A percentile compares a stretch with the other conserved stretches of the same genome.
These are phyloP conservation scores for Caenorhabditis sinica DNA, from an alignment of 2,888 invertebrate genomes.

Conservation along the genomic window DNA sequence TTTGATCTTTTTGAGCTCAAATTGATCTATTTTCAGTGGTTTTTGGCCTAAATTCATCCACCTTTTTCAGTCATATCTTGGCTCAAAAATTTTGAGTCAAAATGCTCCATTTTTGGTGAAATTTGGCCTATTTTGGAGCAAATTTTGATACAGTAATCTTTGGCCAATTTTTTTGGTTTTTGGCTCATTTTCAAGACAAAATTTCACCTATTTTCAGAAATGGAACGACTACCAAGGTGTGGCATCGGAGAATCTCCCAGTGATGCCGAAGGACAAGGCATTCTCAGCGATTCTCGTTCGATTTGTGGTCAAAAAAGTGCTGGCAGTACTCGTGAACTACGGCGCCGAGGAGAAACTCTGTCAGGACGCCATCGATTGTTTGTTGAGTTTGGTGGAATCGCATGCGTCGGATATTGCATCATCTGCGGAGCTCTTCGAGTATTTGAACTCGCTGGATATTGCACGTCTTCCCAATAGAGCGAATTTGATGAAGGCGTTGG, in stretches of 20 bases:
- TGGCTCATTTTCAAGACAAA: no score
- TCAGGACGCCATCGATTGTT: slow-evolving; percentile 83
- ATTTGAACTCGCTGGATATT: slow-evolving; percentile 64
- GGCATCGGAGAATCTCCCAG: slow-evolving; percentile 53
- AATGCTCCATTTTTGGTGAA: no score
- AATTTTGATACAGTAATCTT: no score
- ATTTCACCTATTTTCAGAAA: slow-evolving; percentile 60
- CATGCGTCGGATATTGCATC: slow-evolving; percentile 69
- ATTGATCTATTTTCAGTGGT: no score
- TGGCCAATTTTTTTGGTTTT: no score
- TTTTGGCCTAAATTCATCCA: no score
- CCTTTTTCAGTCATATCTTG: no score
- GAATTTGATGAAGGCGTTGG: slow-evolving; percentile 89
- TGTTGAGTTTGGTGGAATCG: slow-evolving; percentile 86
- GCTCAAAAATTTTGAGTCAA: no score
- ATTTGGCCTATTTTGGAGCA: no score
- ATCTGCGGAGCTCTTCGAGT: slow-evolving; percentile 67
- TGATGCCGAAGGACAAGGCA: slow-evolving; percentile 43
- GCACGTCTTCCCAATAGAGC: slow-evolving; percentile 84
- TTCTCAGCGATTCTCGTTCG: background rate
- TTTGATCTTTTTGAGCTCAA: no score
- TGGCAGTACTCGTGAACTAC: background rate
- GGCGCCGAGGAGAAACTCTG: slow-evolving; percentile 5
- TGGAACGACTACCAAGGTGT: slow-evolving; percentile 64
- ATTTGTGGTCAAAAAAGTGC: slow-evolving; percentile 6